phyloP scores from a whole-genome alignment of 2,797 vertebrate genomes.

The Argya squamiceps region DNA sequence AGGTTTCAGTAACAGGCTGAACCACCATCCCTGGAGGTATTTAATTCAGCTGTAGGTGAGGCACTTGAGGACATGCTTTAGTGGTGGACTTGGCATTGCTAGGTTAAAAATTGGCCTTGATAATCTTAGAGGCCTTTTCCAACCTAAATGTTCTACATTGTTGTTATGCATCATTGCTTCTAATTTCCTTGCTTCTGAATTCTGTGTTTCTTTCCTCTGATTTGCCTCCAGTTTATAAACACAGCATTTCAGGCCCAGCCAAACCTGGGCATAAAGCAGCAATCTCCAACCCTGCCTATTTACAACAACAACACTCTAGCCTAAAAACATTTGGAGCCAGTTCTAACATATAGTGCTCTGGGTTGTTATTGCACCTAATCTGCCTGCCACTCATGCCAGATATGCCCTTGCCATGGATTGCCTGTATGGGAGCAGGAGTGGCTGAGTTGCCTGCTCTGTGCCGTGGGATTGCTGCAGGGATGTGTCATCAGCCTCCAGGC shows the following conservation, averaged over 20 bases:
- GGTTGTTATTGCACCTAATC: neutral
- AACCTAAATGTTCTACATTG: neutral
- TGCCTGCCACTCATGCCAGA: fast-evolving
- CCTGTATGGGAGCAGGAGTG: neutral
- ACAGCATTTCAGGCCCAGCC: neutral
- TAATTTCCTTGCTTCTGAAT: neutral
- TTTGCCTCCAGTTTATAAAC: neutral
- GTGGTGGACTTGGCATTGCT: neutral
- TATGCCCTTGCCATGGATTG: neutral
- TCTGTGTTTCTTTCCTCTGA: neutral
- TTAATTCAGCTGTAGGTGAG: neutral
- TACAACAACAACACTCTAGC: neutral
- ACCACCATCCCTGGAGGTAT: neutral
- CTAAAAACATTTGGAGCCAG: neutral
- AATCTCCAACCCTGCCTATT: neutral
- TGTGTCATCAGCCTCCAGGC: neutral
- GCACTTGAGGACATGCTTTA: neutral
- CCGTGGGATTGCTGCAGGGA: neutral
- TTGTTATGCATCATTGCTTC: neutral
- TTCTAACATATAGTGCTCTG: neutral
- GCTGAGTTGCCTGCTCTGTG: neutral
- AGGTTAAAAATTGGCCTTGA: fast-evolving
- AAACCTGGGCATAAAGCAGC: neutral
- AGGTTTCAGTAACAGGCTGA: neutral
- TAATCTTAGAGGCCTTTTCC: neutral